Percentiles rank a stretch among this genome's conserved stretches.
These are phyloP conservation scores for Lithodes maja DNA, from an alignment of 2,888 invertebrate genomes.

Conservation along the genomic window DNA sequence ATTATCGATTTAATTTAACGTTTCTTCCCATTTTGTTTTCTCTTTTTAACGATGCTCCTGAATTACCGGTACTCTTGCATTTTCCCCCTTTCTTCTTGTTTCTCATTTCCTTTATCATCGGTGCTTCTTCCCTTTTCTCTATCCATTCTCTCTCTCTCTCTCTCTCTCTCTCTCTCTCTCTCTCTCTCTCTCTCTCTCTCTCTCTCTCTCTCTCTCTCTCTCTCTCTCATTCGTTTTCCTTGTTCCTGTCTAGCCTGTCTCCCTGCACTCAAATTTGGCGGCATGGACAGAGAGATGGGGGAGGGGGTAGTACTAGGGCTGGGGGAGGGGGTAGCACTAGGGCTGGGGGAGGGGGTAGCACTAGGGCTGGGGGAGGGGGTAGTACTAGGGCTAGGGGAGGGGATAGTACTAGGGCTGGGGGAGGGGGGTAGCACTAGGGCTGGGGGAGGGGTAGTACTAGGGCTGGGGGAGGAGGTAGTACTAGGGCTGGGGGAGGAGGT, in stretches of 20 bases:
- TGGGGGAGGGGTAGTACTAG: not conserved
- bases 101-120: no score
- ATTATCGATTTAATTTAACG: no score
- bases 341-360: not conserved
- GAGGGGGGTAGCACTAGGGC: not conserved
- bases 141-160: not conserved
- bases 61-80: no score
- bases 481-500: not conserved
- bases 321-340: not conserved
- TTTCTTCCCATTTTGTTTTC: no score
- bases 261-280: not conserved
- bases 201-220: constrained; percentile 1
- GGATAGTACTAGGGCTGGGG: not conserved
- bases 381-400: not conserved
- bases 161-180: not conserved
- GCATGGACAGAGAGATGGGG: no score
- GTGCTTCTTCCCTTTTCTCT: no score
- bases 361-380: not conserved
- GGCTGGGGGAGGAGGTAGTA: not conserved
- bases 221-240: not conserved
- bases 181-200: not conserved
- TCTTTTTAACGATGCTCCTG: no score
- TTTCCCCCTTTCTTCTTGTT: no score
- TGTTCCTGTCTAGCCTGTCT: not conserved
- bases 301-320: not conserved